Evolutionary conservation across 2,888 invertebrate genomes (phyloP).

Genomic region (Hemicrepidius hirtus): DNA sequence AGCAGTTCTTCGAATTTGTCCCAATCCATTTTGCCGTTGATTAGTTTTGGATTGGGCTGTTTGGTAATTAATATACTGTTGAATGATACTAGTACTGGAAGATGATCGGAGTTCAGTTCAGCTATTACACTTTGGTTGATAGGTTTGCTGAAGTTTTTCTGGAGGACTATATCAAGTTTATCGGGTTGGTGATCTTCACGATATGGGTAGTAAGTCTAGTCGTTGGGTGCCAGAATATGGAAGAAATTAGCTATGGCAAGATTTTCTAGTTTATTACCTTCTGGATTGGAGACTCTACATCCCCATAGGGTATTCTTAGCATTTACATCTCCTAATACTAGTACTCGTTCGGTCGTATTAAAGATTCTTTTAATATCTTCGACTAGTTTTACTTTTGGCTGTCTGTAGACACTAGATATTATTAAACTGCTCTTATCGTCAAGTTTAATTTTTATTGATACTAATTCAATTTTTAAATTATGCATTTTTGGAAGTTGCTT

Average conservation of each 20-base stretch:
- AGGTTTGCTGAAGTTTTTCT: constrained; percentile 34
- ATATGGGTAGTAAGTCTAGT: constrained; percentile 43
- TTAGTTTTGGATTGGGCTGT: constrained; percentile 11
- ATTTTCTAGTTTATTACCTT: constrained; percentile 33
- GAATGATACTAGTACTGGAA: constrained; percentile 42
- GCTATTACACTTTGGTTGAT: constrained; percentile 39
- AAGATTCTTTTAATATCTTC: constrained; percentile 35
- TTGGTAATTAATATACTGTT: constrained; percentile 29
- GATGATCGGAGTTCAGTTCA: constrained; percentile 45
- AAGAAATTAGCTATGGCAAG: constrained; percentile 29
- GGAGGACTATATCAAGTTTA: constrained; percentile 43
- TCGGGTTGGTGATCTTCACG: constrained; percentile 43
- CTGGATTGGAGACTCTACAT: constrained; percentile 40
- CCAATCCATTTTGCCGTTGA: constrained; percentile 9
- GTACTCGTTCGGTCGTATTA: not conserved
- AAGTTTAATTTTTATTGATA: constrained; percentile 16
- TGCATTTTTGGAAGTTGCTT: constrained; percentile 3
- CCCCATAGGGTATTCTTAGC: constrained; percentile 43
- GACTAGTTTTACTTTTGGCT: constrained; percentile 38
- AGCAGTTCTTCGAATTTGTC: constrained; percentile 9
- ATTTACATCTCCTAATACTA: constrained; percentile 46
- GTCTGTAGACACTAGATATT: constrained; percentile 39
- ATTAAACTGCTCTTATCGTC: constrained; percentile 15
- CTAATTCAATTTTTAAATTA: constrained; percentile 21
- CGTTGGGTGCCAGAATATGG: constrained; percentile 33